Conservation (phyloP, 2,797 vertebrate species). For the Pseudocheirus occidentalis region DNA sequence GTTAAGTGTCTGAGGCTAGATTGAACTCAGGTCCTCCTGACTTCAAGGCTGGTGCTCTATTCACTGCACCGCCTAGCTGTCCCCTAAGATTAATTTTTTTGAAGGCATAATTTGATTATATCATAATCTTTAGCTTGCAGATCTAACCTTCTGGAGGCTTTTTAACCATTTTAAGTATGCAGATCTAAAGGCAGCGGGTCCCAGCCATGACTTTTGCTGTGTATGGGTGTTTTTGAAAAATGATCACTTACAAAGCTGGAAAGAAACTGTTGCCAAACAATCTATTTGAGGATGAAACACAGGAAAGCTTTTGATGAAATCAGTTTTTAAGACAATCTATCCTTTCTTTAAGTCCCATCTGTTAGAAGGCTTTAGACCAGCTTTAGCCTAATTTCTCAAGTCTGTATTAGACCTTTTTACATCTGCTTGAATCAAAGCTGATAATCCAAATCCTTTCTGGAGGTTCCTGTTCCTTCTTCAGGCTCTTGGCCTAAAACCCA, state of each 20-base stretch:
- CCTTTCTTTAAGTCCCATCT: not conserved
- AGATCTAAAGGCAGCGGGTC: not conserved
- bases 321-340: not conserved
- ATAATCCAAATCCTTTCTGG: not conserved
- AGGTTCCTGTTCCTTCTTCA: not conserved
- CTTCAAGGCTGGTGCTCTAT: too few species aligned
- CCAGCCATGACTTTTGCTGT: not conserved
- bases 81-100: not conserved
- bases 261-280: not conserved
- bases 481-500: not conserved
- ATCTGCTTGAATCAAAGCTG: not conserved
- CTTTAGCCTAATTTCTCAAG: not conserved
- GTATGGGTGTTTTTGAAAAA: not conserved
- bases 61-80: too few species aligned
- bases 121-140: not conserved
- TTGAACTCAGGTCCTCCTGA: too few species aligned
- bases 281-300: not conserved
- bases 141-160: not conserved
- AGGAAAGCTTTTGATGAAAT: not conserved
- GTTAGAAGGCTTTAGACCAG: not conserved
- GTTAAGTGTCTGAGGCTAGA: too few species aligned
- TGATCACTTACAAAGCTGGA: not conserved
- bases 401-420: not conserved
- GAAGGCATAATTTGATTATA: not conserved
- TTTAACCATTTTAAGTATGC: not conserved